These are phyloP conservation scores for Meles meles DNA, from an alignment of 2,113 vertebrate genomes.

Conservation along the genomic window DNA sequence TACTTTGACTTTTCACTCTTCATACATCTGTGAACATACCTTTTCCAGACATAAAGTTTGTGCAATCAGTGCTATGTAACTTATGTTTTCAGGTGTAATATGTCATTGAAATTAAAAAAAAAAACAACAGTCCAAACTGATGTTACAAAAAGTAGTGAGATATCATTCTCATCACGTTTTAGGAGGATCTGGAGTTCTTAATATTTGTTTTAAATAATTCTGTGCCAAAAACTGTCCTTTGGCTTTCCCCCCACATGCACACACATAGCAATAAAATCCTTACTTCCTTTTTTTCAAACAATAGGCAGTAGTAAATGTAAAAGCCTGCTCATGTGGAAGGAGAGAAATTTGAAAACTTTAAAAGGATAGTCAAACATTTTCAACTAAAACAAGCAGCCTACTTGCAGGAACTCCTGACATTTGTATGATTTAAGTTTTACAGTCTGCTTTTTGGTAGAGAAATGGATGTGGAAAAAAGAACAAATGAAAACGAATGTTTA, in stretches of 20 bases:
- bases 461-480: background rate
- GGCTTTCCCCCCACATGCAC: background rate
- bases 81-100: constrained; percentile 7
- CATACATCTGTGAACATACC: background rate
- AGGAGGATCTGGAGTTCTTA: constrained; percentile 7
- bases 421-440: constrained; percentile 41
- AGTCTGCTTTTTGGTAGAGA: background rate
- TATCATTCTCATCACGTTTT: background rate
- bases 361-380: constrained; percentile 12
- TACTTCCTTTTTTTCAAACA: constrained; percentile 8
- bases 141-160: background rate
- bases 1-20: constrained; percentile 48
- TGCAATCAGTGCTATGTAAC: constrained; percentile 14
- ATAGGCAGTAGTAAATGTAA: constrained; percentile 12
- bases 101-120: background rate
- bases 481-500: constrained; percentile 47
- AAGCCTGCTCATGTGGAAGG: background rate
- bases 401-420: constrained; percentile 17
- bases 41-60: constrained; percentile 26
- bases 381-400: constrained; percentile 37
- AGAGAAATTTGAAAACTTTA: constrained; percentile 29
- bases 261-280: background rate
- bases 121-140: background rate
- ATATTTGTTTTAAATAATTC: constrained; percentile 34
- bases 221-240: background rate